These are phyloP conservation scores for Drosophila suboccidentalis DNA, from an alignment of 2,888 invertebrate genomes.

Conservation along the genomic window DNA sequence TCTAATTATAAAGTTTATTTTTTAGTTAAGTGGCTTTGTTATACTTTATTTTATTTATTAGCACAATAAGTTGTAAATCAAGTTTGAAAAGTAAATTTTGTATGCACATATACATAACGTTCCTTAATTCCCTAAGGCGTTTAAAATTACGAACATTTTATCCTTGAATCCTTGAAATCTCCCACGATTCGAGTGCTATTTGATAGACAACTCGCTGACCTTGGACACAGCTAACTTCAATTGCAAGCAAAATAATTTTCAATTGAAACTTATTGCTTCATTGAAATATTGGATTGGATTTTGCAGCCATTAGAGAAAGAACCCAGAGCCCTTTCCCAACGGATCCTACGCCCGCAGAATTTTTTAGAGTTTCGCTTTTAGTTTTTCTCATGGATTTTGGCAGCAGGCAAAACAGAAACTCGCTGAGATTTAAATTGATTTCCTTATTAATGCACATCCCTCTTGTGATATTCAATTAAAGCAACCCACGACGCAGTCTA, in stretches of 20 bases:
- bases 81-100: no score
- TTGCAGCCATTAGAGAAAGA: slow-evolving; percentile 40
- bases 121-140: background rate
- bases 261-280: slow-evolving; percentile 76
- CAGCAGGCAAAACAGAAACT: slow-evolving; percentile 45
- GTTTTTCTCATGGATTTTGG: slow-evolving; percentile 77
- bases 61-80: no score
- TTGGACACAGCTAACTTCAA: slow-evolving; percentile 48
- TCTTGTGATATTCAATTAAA: slow-evolving; percentile 79
- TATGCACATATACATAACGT: no score
- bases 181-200: background rate
- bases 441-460: slow-evolving; percentile 84
- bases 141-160: background rate
- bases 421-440: slow-evolving; percentile 84
- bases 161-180: background rate
- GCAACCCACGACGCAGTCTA: slow-evolving; percentile 60
- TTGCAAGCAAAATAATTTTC: slow-evolving; percentile 51
- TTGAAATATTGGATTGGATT: slow-evolving; percentile 39
- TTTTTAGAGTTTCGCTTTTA: slow-evolving; percentile 66
- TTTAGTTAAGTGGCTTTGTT: no score
- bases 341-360: slow-evolving; percentile 82
- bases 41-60: no score
- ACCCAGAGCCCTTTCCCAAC: slow-evolving; percentile 5
- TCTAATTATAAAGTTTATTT: background rate
- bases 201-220: slow-evolving; percentile 47